Conservation (phyloP, 2,888 invertebrate genomes). For the Oxystoma pomonae region DNA sequence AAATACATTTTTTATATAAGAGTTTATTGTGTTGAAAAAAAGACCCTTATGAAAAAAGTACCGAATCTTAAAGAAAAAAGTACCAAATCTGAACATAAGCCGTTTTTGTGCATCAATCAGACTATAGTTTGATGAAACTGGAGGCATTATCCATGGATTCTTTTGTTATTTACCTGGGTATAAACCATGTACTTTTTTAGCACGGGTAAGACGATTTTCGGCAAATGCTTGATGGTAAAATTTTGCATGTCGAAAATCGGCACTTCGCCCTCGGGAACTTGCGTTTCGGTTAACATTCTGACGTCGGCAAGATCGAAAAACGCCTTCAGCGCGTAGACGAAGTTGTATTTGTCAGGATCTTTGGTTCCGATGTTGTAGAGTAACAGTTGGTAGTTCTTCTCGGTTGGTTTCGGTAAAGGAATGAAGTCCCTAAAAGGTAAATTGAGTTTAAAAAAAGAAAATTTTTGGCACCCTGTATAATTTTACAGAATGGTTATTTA, state of each 20-base stretch:
- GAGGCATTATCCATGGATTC: too few relatives aligned
- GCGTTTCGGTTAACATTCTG: conserved; percentile 55
- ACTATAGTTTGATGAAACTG: too few relatives aligned
- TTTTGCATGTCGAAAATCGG: conserved; percentile 69
- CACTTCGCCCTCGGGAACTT: conserved; percentile 63
- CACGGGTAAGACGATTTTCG: conserved; percentile 59
- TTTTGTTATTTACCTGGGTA: conserved; percentile 65
- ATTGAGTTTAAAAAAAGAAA: background rate
- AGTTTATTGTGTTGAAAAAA: too few relatives aligned
- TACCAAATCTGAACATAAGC: too few relatives aligned
- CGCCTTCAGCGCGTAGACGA: conserved; percentile 62
- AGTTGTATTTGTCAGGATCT: conserved; percentile 62
- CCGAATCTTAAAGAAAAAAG: too few relatives aligned
- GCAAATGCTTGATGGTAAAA: conserved; percentile 59
- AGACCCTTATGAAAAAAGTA: too few relatives aligned
- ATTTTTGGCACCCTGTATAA: background rate
- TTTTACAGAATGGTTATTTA: too few relatives aligned
- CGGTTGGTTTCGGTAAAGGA: conserved; percentile 62
- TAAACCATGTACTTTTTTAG: conserved; percentile 68
- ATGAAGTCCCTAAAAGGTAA: conserved; percentile 60
- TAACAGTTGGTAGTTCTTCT: conserved; percentile 63
- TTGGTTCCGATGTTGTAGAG: conserved; percentile 61
- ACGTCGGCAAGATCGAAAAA: conserved; percentile 72
- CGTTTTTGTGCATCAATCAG: too few relatives aligned
- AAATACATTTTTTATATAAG: too few relatives aligned